Base-by-base conservation (phyloP, 64 coral and sea anemone species). In the Montipora capricornis region DNA sequence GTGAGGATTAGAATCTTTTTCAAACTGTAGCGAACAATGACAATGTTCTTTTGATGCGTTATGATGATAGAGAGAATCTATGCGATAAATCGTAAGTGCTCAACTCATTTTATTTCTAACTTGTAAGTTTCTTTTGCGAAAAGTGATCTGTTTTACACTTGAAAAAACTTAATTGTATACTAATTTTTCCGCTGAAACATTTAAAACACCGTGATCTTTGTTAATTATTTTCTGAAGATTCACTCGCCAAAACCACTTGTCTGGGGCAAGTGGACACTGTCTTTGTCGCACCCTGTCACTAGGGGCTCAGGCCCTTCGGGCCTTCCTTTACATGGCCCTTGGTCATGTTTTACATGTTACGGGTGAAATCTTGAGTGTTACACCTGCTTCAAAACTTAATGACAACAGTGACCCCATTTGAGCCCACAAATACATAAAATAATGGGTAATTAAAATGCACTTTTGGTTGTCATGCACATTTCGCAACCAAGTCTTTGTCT, bases 21-120 rank as follows among this genome's bases (percentile, higher is more conserved):
- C 51, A 61, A 81, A 81, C 12, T 81, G 79, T 81, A 81, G 52
- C n/a, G 79, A 81, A 11, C 53, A 81, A 81, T n/a, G 78, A 55
- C 59, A 81, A 22, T 81, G 79, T 37, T 81, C 79, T 53, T 81
- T 81, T 81, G 79, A 81, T 22, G 20, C 51, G 16, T 59, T 60
- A 81, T 81, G 55, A 61, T 81, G 79, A 47, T 12, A 8, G 14
- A 76, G 74, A 14, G 44, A 76, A 76, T 29, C 29, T 76, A 46
- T 76, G 29, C 74, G 74, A 76, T 37, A 76, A 5, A 76, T 76
- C 74, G 74, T 46, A 76, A 44, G 74, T 57, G 24, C 74, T 76
- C 26, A 45, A 45, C 74, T 46, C 10, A 45, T 76, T 76, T 76
- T 44, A 76, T 76, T 76, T 76, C 26, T 29, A 76, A 76, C 74